A percentile compares a stretch with the other conserved stretches of the same genome.
phyloP scores from a whole-genome alignment of 2,888 invertebrate species.

The Hyles lineata region DNA sequence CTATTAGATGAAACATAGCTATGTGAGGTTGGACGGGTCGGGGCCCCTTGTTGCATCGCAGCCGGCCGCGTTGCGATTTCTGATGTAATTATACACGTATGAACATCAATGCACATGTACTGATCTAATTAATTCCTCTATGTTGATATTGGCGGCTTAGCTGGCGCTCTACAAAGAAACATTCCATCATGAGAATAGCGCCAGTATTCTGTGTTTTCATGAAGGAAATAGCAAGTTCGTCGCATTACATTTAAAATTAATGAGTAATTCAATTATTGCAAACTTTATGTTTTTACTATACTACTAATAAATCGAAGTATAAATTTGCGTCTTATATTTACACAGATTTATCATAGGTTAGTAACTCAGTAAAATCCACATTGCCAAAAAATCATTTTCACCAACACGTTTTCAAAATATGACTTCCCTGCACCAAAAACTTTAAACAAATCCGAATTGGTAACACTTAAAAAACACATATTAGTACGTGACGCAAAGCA shows the following conservation, averaged over 20 bases:
- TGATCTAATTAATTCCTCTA: slow-evolving; percentile 20
- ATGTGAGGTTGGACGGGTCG: slow-evolving; percentile 74
- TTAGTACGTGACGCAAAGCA: slow-evolving; percentile 80
- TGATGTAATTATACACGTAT: slow-evolving; percentile 27
- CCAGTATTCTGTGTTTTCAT: not conserved
- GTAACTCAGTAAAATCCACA: not conserved
- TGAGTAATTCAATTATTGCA: not conserved
- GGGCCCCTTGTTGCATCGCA: slow-evolving; percentile 55
- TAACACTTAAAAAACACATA: slow-evolving; percentile 65
- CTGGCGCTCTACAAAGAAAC: not conserved
- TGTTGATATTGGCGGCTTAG: slow-evolving; percentile 5
- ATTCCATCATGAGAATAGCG: not conserved
- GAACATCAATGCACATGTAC: slow-evolving; percentile 26
- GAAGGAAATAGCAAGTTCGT: not conserved
- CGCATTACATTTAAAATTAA: not conserved
- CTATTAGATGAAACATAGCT: slow-evolving; percentile 84
- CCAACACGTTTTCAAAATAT: not conserved
- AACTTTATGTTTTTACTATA: not conserved
- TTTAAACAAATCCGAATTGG: slow-evolving; percentile 16
- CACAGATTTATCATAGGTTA: not conserved
- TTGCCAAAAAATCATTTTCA: not conserved
- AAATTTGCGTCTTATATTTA: not conserved
- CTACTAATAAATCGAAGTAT: not conserved
- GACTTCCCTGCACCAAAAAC: not conserved
- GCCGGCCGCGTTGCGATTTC: slow-evolving; percentile 29